Base-by-base conservation (phyloP, 2,888 invertebrate genomes). In the Acanthopleura granulata region DNA sequence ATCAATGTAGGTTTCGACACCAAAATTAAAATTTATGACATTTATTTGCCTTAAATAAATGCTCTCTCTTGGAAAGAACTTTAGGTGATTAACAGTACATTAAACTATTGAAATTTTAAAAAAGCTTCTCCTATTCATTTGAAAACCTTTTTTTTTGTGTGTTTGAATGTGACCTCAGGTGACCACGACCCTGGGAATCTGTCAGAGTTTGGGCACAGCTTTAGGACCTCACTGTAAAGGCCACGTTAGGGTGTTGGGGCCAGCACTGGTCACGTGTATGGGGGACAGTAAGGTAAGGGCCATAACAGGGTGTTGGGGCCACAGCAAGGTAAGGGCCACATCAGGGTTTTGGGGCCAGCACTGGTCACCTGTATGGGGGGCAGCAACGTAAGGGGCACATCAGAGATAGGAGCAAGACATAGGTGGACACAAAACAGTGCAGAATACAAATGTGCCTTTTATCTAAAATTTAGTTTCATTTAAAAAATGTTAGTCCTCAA, bases 251-350 rank as follows among this genome's bases (percentile, higher is more conserved):
- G 93, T 94, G 0, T 93, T 98, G 82, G 95, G 96, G 83, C 97
- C 98, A 0, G 94, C 95, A 0, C 94, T 98, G 85, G 92, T 98
- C 66, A 90, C 91, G 74, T 92, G 93, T 78, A 87, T 94, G 40
- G 93, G 93, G 0, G 94, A 94, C 82, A 92, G 40, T 9, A 40
- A 40, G 40, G 40, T 40, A 40, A 40, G 3, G 93, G 93, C 72
- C 95, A 97, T 86, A 93, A 97, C 25, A 92, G 95, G 79, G 93
- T 94, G 0, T 93, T 98, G 82, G 95, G 96, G 83, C 97, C 98
- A 0, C n/a, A n/a, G 40, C 40, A 40, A 40, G 40, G 40, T 40
- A 40, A 40, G 3, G 93, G 93, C 72, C 95, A 97, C 86, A 93
- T 97, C 25, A 92, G 95, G 79, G 93, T 94, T 0, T n/a, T n/a